phyloP scores from a whole-genome alignment of 2,797 vertebrate species.

The Pseudocheirus occidentalis region DNA sequence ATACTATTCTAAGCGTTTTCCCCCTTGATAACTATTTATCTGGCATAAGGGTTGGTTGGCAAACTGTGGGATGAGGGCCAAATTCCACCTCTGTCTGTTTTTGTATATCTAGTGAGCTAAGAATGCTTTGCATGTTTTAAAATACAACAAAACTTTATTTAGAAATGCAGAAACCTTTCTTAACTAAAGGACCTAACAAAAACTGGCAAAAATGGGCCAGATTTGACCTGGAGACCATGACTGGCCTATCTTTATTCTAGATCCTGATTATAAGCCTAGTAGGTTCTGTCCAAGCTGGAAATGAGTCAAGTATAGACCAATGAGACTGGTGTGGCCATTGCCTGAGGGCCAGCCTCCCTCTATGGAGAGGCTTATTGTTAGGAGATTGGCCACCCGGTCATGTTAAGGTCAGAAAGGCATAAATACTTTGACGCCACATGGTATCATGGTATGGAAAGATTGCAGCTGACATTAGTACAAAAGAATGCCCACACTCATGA shows the following conservation, averaged over 20 bases:
- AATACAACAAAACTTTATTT: background rate
- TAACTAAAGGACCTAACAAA: background rate
- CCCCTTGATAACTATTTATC: background rate
- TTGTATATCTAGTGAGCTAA: background rate
- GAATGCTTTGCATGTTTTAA: background rate
- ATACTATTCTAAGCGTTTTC: background rate
- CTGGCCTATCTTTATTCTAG: background rate
- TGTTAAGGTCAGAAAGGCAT: background rate
- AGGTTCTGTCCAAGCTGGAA: background rate
- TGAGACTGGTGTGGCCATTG: background rate
- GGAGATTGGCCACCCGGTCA: background rate
- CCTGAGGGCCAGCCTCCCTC: no score
- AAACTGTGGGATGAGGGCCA: background rate
- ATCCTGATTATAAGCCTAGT: background rate
- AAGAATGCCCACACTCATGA: background rate
- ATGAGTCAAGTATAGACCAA: background rate
- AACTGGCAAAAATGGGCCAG: background rate
- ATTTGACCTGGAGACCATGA: background rate
- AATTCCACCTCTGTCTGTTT: background rate
- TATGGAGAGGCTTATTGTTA: background rate
- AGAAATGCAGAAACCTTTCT: background rate
- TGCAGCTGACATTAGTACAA: background rate
- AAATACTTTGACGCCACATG: background rate
- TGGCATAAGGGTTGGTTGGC: background rate
- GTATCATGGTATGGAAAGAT: background rate